Conservation (phyloP, 2,888 invertebrate genomes). For the Lasioglossum oenotherae region DNA sequence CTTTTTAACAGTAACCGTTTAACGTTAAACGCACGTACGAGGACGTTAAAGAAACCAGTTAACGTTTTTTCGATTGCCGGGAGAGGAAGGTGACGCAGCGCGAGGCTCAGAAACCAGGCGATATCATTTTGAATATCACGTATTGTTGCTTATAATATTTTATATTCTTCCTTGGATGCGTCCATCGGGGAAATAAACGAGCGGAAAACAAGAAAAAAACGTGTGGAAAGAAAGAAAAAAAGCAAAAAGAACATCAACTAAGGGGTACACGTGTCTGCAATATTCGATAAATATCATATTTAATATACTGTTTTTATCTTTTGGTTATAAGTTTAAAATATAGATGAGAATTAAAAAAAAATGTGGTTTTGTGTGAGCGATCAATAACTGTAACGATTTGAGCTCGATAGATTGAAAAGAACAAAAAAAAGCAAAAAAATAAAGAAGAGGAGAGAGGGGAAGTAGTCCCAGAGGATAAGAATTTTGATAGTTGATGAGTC, state of each 20-base stretch:
- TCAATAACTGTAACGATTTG: slow-evolving; percentile 46
- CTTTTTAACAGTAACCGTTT: slow-evolving; percentile 47
- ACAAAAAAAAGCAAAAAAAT: slow-evolving; percentile 5
- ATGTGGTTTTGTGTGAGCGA: slow-evolving; percentile 38
- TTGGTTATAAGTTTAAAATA: slow-evolving; percentile 57
- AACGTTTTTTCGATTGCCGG: slow-evolving; percentile 21
- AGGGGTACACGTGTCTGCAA: slow-evolving; percentile 63
- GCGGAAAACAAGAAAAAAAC: slow-evolving; percentile 19
- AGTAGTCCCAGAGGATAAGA: slow-evolving; percentile 52
- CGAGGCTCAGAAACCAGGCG: slow-evolving; percentile 48
- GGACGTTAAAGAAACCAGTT: slow-evolving; percentile 31
- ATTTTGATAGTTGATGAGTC: slow-evolving; percentile 65
- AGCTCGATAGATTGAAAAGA: slow-evolving; percentile 49
- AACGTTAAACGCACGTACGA: slow-evolving; percentile 36
- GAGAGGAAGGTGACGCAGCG: not conserved
- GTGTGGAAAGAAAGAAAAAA: slow-evolving; percentile 11
- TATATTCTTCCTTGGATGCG: slow-evolving; percentile 42
- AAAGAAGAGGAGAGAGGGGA: not conserved
- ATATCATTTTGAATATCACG: slow-evolving; percentile 59
- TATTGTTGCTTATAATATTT: slow-evolving; percentile 50
- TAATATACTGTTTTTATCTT: slow-evolving; percentile 63
- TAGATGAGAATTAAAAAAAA: slow-evolving; percentile 38
- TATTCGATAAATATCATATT: slow-evolving; percentile 63
- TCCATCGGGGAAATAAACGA: slow-evolving; percentile 26
- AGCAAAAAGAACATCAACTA: slow-evolving; percentile 54